Evolutionary conservation across 2,888 invertebrate genomes (phyloP), one percentile per base, ranked within the genome.

Genomic region (Cryptocheilus praepositus): DNA sequence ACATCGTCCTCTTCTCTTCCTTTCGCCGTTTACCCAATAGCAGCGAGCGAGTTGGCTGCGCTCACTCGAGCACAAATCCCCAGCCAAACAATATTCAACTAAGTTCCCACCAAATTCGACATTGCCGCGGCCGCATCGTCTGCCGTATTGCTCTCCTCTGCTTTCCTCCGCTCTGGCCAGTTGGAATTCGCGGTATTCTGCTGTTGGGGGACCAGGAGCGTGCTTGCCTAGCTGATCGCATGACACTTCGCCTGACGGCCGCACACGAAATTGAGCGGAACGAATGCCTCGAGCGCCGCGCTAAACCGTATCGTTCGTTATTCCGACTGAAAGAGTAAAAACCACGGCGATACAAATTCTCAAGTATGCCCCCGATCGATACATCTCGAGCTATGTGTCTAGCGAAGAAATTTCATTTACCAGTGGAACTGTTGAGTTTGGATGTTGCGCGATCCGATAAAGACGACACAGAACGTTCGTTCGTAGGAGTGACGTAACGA

Each of bases 81-180:
- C 78, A 73, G 71, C 80, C 76, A 84, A 85, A 85, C 85, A 83
- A 85, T 85, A 84, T 84, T 81, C 85, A 81, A 84, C 83, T 81
- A 83, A 86, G 83, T 86, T 86, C 81, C 81, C 80, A 70, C 80
- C 77, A 85, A 85, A 85, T 86, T 85, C 82, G 83, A 77, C 76
- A 74, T 80, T 77, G 73, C 64, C 64, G 67, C 68, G 73, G 36
- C 36, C 11, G 11, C 13, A 36, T 36, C 67, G 71, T 71, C 43
- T 52, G 49, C 49, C 28, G 63, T 43, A 64, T 64, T 52, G 55
- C 61, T 58, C 60, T 7, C 28, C 28, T 28, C 36, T 11, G 36
- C 36, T 36, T 36, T 11, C 36, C 36, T 36, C 36, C 36, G 36
- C 36, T 36, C 8, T 36, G 36, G 36, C 36, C 36, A 36, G 54